Conservation (phyloP, 1,140 invertebrate species). For the Trachymyrmex cornetzi region DNA sequence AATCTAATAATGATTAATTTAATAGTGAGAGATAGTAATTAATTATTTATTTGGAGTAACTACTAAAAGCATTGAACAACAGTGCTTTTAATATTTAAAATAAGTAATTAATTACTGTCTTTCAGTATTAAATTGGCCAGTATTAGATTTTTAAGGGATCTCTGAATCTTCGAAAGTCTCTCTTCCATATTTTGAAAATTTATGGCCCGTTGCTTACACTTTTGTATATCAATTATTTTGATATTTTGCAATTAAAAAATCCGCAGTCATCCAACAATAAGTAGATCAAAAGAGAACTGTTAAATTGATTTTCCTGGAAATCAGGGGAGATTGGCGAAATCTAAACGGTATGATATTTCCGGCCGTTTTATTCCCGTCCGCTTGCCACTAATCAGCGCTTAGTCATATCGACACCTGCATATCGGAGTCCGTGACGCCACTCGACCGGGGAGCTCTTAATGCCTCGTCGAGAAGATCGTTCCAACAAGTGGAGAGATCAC, state of each 20-base stretch:
- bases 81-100: too few relatives aligned
- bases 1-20: too few relatives aligned
- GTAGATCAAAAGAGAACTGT: slow-evolving; percentile 17
- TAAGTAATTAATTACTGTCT: too few relatives aligned
- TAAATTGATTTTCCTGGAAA: slow-evolving; percentile 29
- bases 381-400: slow-evolving; percentile 64
- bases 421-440: slow-evolving; percentile 53
- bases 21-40: too few relatives aligned
- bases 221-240: neutral
- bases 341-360: slow-evolving; percentile 55
- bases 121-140: too few relatives aligned
- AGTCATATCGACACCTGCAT: slow-evolving; percentile 69
- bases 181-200: neutral
- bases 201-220: neutral
- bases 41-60: too few relatives aligned
- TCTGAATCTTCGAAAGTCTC: neutral
- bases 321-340: slow-evolving; percentile 22
- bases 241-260: neutral
- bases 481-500: slow-evolving; percentile 55
- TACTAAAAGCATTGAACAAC: too few relatives aligned
- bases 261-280: neutral
- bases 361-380: slow-evolving; percentile 55
- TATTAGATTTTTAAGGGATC: too few relatives aligned
- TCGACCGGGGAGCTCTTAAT: slow-evolving; percentile 25
- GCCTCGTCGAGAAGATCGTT: slow-evolving; percentile 56